phyloP scores from a whole-genome alignment of 2,888 invertebrate genomes.

The Automeris io region DNA sequence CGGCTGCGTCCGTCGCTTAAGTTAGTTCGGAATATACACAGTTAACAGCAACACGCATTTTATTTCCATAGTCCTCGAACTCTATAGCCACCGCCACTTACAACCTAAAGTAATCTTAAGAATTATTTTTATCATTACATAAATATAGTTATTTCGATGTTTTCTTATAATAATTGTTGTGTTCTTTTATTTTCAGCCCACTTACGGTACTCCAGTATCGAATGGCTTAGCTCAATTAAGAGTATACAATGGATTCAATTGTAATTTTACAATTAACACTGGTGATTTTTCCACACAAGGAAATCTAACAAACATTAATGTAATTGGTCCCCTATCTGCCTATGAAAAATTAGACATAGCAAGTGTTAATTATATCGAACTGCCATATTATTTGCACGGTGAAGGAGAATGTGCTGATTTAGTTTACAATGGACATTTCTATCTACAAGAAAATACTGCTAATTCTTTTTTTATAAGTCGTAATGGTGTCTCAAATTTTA shows the following conservation, averaged over 20 bases:
- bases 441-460: slow-evolving; percentile 47
- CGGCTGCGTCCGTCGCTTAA: too few species aligned
- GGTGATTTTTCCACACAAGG: slow-evolving; percentile 16
- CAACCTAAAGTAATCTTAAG: too few species aligned
- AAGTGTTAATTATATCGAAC: slow-evolving; percentile 26
- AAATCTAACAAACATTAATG: slow-evolving; percentile 21
- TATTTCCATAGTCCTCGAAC: too few species aligned
- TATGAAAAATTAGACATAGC: slow-evolving; percentile 62
- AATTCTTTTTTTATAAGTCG: slow-evolving; percentile 57
- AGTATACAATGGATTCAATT: slow-evolving; percentile 82
- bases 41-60: too few species aligned
- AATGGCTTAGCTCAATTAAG: slow-evolving; percentile 79
- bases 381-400: slow-evolving; percentile 54
- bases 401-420: slow-evolving; percentile 34
- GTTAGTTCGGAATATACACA: too few species aligned
- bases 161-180: not conserved
- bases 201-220: slow-evolving; percentile 77
- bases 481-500: slow-evolving; percentile 41
- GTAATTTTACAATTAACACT: slow-evolving; percentile 60
- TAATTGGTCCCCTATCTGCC: slow-evolving; percentile 45
- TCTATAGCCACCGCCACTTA: too few species aligned
- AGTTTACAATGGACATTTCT: slow-evolving; percentile 34
- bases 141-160: too few species aligned
- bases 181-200: slow-evolving; percentile 51
- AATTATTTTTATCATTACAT: too few species aligned